Evolutionary conservation across 2,797 vertebrate genomes (phyloP), one percentile per base, ranked within the genome.

Genomic region (Arctocebus calabarensis): DNA sequence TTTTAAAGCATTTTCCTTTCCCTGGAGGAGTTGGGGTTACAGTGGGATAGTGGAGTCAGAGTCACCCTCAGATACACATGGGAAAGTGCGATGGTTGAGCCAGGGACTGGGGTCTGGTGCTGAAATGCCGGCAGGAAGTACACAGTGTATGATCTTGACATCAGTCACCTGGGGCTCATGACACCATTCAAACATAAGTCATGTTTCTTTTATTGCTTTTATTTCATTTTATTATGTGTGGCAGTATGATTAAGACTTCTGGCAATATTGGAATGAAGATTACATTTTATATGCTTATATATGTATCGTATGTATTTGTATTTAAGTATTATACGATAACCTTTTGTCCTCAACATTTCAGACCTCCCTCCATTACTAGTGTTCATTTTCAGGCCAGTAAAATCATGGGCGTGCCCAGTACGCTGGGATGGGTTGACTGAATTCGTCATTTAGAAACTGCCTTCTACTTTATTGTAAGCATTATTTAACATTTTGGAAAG

Each of bases 211-310:
- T 93, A 98, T 97, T 95, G 92, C 75, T 92, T 66, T 84, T 81
- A 94, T 96, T 97, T 98, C n/a, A 4, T 59, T 90, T 98, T 97
- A 97, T 95, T 94, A 84, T 88, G 32, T 77, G 71, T 62, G 92
- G 84, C 25, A 90, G 32, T 68, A 48, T 84, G 78, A 88, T 45
- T 96, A 84, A 91, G 64, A 25, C 92, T 88, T 89, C 94, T n/a
- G 96, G 68, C 52, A 96, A 95, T 90, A 29, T 3, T 97, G 93
- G 59, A 52, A 23, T 84, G 68, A 77, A 68, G 52, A 55, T 92
- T 82, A 64, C 1, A 91, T 57, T 97, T 98, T 97, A 95, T 92
- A 77, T 43, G 37, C 73, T 93, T 81, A 84, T 70, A 94, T 86
- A 84, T 3, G 84, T 48, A 13, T 14, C 14, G 14, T 48, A 48